Evolutionary conservation across 1,140 invertebrate species (phyloP), one percentile per base, ranked within the genome.

Genomic region (Cardiocondyla obscurior): DNA sequence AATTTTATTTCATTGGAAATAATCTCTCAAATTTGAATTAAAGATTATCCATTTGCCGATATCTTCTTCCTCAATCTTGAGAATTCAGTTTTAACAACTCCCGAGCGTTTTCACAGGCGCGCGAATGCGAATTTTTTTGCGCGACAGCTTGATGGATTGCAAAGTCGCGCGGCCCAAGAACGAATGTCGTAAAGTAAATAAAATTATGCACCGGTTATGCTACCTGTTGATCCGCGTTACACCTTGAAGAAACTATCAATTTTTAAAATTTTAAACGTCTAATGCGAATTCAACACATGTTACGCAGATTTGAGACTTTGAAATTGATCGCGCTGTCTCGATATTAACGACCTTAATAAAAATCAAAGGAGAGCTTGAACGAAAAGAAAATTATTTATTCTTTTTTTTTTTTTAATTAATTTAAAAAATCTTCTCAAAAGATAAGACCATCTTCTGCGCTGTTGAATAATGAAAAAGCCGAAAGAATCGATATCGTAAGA

Each of bases 201-300:
- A 76, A 19, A 64, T 76, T 64, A 76, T 64, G 57, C 73, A 25
- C 42, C 33, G 33, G 30, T 36, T 74, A 64, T 58, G 30, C 53
- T 74, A 64, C 73, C 58, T 76, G 73, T 64, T 76, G 73, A 64
- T 76, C 55, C 57, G 30, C 58, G 19, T 60, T 19, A 74, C 30
- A 33, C 55, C 19, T 19, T n/a, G 58, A 64, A 76, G 42, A 30
- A 76, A 14, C 28, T 19, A 16, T 49, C 22, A 30, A 14, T 28
- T 76, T 64, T 64, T 62, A 76, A 19, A 7, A 6, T 19, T n/a
- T n/a, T 30, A 22, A 36, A 64, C 33, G 22, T 6, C 6, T 25
- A 10, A 6, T 22, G 25, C 10, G 30, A 76, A 64, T 76, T 8
- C 58, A 36, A 39, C 16, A 33, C 36, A 42, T 30, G 25, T 14